These are phyloP conservation scores for Eretmodus cyanostictus DNA, from an alignment of 2,113 vertebrate genomes.

Conservation along the genomic window DNA sequence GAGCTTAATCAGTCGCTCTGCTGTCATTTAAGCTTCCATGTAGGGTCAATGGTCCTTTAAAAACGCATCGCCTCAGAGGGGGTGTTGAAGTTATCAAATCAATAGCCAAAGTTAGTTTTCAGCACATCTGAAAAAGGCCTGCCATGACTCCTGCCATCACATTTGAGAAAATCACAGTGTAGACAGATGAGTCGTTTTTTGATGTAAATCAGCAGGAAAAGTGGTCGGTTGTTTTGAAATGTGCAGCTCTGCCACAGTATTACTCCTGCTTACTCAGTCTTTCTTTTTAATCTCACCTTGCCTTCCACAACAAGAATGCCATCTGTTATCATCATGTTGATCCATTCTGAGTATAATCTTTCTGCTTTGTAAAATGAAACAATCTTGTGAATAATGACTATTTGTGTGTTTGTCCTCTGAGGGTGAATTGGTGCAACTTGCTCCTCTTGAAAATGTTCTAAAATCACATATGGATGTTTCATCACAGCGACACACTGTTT, in stretches of 20 bases:
- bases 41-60: neutral
- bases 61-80: neutral
- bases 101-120: neutral
- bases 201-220: neutral
- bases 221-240: neutral
- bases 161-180: neutral
- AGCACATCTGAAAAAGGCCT: neutral
- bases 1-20: neutral
- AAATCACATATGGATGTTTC: neutral
- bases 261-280: neutral
- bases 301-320: neutral
- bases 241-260: neutral
- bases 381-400: neutral
- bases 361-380: constrained; percentile 1
- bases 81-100: neutral
- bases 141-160: neutral
- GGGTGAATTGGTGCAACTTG: neutral
- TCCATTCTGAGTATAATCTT: neutral
- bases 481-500: neutral
- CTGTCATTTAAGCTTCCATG: neutral
- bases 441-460: neutral
- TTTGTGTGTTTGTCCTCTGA: neutral
- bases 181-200: neutral
- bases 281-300: neutral
- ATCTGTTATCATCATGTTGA: neutral